Conservation (phyloP, 2,888 invertebrate species). For the Pyrrhia umbra region DNA sequence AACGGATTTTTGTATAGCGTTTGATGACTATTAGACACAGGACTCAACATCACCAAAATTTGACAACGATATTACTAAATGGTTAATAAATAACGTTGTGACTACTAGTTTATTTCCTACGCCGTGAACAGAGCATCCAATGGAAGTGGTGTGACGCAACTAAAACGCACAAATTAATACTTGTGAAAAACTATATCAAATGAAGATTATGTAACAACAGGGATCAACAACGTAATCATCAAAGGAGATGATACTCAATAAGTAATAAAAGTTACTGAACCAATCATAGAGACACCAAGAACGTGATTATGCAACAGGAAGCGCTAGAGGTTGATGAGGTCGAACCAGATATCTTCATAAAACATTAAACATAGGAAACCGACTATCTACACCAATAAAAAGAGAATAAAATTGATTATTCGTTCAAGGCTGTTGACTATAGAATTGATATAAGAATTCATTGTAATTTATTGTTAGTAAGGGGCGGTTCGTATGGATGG, state of each 20-base stretch:
- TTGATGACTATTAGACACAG: slow-evolving; percentile 3
- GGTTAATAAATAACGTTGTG: slow-evolving; percentile 1
- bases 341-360: slow-evolving; percentile 60
- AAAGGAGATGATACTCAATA: slow-evolving; percentile 39
- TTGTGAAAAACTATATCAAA: background rate
- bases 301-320: slow-evolving; percentile 66
- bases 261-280: slow-evolving; percentile 33
- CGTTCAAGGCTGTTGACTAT: slow-evolving; percentile 61
- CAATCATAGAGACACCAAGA: slow-evolving; percentile 49
- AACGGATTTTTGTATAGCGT: slow-evolving; percentile 13
- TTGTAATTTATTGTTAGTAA: slow-evolving; percentile 53
- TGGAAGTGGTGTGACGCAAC: slow-evolving; percentile 11
- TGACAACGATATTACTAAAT: slow-evolving; percentile 19
- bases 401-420: slow-evolving; percentile 61
- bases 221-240: slow-evolving; percentile 7
- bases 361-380: slow-evolving; percentile 63
- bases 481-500: slow-evolving; percentile 31
- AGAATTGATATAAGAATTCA: slow-evolving; percentile 51
- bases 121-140: background rate
- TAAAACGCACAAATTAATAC: background rate
- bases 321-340: slow-evolving; percentile 60
- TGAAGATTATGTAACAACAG: slow-evolving; percentile 4
- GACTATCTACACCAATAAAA: slow-evolving; percentile 61
- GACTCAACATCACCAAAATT: slow-evolving; percentile 21
- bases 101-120: slow-evolving; percentile 31